Evolutionary conservation across 2,797 vertebrate genomes (phyloP).

Genomic region (Cygnus olor): DNA sequence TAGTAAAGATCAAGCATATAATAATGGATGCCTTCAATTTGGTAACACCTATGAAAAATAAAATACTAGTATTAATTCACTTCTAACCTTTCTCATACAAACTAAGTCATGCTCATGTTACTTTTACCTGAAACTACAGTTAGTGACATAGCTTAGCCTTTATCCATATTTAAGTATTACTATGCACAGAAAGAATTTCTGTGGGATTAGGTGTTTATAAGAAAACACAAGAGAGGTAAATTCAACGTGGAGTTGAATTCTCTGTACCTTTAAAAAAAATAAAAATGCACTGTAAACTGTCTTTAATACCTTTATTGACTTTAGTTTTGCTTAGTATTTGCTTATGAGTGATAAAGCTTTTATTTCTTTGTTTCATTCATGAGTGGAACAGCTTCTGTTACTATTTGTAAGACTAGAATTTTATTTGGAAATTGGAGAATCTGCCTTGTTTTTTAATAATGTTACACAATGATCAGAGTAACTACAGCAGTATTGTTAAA

Average conservation of each 20-base stretch:
- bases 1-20: background rate
- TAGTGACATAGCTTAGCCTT: background rate
- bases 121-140: background rate
- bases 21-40: background rate
- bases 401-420: constrained; percentile 15
- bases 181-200: background rate
- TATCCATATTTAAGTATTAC: background rate
- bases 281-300: background rate
- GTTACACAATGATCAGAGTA: background rate
- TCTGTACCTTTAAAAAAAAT: background rate
- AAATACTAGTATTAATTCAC: background rate
- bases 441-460: constrained; percentile 15
- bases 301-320: background rate
- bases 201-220: background rate
- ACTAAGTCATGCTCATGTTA: background rate
- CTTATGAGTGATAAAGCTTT: background rate
- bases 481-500: background rate
- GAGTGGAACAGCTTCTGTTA: constrained; percentile 37
- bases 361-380: background rate
- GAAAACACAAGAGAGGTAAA: background rate
- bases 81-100: background rate
- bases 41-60: background rate
- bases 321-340: background rate
- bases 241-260: background rate
- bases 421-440: constrained; percentile 35